A percentile compares a stretch with the other conserved stretches of the same genome.
Evolutionary conservation across 2,888 invertebrate genomes (phyloP).

Genomic region (Pteria penguin): DNA sequence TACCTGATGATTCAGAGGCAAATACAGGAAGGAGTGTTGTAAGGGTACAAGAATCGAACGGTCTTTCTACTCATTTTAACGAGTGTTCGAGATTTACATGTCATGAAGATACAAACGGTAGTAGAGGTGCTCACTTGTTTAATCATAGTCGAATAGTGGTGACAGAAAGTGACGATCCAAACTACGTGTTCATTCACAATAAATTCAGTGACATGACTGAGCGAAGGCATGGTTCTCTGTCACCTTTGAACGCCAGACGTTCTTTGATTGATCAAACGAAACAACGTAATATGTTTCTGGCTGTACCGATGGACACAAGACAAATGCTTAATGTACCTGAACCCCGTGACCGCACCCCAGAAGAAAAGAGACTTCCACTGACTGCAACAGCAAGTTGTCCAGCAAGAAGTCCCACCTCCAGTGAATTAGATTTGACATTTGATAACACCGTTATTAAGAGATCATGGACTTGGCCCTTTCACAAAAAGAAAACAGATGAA

Average conservation of each 20-base stretch:
- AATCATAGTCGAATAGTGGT: not conserved
- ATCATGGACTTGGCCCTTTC: slow-evolving; percentile 23
- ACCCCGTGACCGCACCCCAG: not conserved
- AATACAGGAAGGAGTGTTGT: not conserved
- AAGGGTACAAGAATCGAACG: not conserved
- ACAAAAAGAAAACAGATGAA: slow-evolving; percentile 16
- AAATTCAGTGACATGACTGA: not conserved
- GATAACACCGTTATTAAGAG: slow-evolving; percentile 4
- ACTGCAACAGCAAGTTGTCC: slow-evolving; percentile 52
- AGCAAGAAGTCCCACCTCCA: slow-evolving; percentile 28
- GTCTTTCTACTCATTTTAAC: too few species aligned
- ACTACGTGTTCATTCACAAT: slow-evolving; percentile 5
- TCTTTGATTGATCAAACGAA: not conserved
- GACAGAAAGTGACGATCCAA: slow-evolving; percentile 17
- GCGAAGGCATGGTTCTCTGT: not conserved
- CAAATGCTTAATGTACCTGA: not conserved
- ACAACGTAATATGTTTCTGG: not conserved
- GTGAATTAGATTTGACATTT: not conserved
- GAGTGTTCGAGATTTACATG: too few species aligned
- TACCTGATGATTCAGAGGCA: not conserved
- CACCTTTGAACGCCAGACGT: not conserved
- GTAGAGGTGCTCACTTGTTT: slow-evolving; percentile 11
- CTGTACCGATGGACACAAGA: not conserved
- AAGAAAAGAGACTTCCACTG: slow-evolving; percentile 34
- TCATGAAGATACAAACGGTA: not conserved